phyloP scores from a whole-genome alignment of 2,113 vertebrate species.

The Esox niger region DNA sequence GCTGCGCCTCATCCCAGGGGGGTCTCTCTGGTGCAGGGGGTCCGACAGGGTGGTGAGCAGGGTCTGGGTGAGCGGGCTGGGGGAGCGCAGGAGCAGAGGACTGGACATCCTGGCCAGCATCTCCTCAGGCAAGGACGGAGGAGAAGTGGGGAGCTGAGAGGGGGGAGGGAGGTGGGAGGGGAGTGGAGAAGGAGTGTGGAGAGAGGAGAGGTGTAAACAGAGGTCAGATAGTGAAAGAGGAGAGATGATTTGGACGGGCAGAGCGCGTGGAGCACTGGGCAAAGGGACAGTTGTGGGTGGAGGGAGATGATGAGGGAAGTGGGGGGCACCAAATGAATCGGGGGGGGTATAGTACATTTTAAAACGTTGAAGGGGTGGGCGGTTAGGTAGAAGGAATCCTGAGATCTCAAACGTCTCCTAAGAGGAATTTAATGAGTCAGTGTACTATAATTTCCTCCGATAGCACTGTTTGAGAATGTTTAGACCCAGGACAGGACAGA shows the following conservation, averaged over 20 bases:
- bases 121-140: slow-evolving; percentile 82
- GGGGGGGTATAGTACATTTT: slow-evolving; percentile 4
- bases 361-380: slow-evolving; percentile 17
- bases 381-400: slow-evolving; percentile 16
- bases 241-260: background rate
- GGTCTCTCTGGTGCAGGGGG: slow-evolving; percentile 75
- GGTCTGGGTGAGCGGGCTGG: slow-evolving; percentile 82
- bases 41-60: slow-evolving; percentile 79
- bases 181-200: slow-evolving; percentile 33
- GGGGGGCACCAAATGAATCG: background rate
- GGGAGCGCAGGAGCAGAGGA: slow-evolving; percentile 78
- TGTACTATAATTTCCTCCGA: too few species aligned
- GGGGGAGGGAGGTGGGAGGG: slow-evolving; percentile 35
- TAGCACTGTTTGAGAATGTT: too few species aligned
- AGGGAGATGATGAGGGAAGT: slow-evolving; percentile 19
- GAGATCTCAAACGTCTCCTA: too few species aligned
- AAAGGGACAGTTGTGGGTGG: slow-evolving; percentile 23
- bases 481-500: background rate
- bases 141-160: slow-evolving; percentile 87
- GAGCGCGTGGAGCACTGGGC: background rate
- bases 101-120: slow-evolving; percentile 74
- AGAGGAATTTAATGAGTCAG: too few species aligned
- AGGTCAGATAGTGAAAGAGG: slow-evolving; percentile 17
- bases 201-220: slow-evolving; percentile 46
- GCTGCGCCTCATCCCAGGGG: slow-evolving; percentile 77